Evolutionary conservation across 2,888 invertebrate species (phyloP).

Genomic region (Zaprionus obscuricornis): DNA sequence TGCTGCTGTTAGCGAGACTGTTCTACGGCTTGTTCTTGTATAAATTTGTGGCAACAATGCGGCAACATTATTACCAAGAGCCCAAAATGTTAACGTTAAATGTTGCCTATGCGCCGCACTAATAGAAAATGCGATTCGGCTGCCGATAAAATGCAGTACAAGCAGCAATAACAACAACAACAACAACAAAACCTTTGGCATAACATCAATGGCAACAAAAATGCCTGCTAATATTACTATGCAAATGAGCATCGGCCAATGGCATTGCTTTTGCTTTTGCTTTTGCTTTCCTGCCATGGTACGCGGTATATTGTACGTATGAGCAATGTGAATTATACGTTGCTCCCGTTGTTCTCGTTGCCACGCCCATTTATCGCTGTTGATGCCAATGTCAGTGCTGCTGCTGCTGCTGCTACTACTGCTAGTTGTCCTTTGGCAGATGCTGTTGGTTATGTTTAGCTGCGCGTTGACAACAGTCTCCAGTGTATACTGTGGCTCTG

Average conservation of each 20-base stretch:
- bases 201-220: slow-evolving; percentile 34
- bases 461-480: slow-evolving; percentile 64
- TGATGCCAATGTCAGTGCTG: too few species aligned
- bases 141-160: too few species aligned
- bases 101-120: slow-evolving; percentile 71
- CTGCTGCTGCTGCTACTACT: slow-evolving; percentile 24
- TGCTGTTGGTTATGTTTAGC: slow-evolving; percentile 43
- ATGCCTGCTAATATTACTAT: slow-evolving; percentile 71
- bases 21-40: too few species aligned
- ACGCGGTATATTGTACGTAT: slow-evolving; percentile 69
- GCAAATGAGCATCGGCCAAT: slow-evolving; percentile 74
- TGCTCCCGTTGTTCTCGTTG: slow-evolving; percentile 36
- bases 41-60: slow-evolving; percentile 60
- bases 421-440: slow-evolving; percentile 36
- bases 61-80: slow-evolving; percentile 63
- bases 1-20: slow-evolving; percentile 1
- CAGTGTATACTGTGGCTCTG: slow-evolving; percentile 45
- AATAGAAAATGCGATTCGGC: slow-evolving; percentile 77
- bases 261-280: slow-evolving; percentile 36
- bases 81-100: slow-evolving; percentile 66
- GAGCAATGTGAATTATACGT: slow-evolving; percentile 66
- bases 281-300: too few species aligned
- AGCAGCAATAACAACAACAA: slow-evolving; percentile 16
- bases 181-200: slow-evolving; percentile 32
- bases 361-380: slow-evolving; percentile 48